Percentiles rank a stretch among this genome's conserved stretches.
phyloP scores from a whole-genome alignment of 2,113 vertebrate genomes.

The Oncorhynchus gorbuscha region DNA sequence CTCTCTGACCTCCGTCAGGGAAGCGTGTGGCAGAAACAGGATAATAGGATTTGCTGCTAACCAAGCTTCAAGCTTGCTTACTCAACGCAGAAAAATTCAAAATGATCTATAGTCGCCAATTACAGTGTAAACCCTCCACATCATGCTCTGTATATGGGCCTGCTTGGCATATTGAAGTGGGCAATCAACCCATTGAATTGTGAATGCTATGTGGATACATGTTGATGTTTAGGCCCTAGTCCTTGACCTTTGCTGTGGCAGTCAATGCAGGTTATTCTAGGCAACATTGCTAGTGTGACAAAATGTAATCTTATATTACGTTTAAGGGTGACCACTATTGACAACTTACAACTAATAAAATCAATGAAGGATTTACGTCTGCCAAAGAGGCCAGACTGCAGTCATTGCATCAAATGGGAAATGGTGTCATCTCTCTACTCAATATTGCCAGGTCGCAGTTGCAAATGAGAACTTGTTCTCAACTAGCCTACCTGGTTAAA shows the following conservation, averaged over 20 bases:
- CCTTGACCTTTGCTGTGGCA: no score
- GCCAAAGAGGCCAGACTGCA: background rate
- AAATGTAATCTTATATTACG: no score
- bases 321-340: background rate
- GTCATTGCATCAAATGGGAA: background rate
- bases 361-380: background rate
- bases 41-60: conserved; percentile 65
- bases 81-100: conserved; percentile 20
- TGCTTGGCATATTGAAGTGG: no score
- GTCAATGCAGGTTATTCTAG: no score
- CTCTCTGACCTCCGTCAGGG: conserved; percentile 54
- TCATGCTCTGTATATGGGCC: background rate
- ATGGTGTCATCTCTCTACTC: background rate
- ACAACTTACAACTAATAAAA: background rate
- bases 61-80: conserved; percentile 42
- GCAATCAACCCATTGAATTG: no score
- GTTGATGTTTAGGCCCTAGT: no score
- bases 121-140: background rate
- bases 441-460: no score
- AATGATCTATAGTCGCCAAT: background rate
- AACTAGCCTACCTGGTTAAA: no score
- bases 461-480: no score
- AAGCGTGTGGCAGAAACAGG: conserved; percentile 58
- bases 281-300: no score
- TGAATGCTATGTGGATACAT: no score